Evolutionary conservation across 2,113 vertebrate species (phyloP).

Genomic region (Pyrgilauda ruficollis): DNA sequence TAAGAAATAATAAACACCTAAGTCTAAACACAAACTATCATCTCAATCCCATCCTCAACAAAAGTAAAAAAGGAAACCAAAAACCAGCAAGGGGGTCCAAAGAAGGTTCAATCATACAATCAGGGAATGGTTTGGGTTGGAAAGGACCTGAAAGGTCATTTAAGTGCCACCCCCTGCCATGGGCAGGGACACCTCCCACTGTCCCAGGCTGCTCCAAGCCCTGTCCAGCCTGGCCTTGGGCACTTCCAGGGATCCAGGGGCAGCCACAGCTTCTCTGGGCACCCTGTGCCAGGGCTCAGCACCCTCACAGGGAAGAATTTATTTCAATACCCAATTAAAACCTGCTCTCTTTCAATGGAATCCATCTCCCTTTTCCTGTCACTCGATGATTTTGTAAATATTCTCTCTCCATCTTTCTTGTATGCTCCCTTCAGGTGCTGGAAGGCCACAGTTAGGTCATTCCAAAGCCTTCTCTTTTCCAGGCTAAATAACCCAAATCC

Average conservation of each 20-base stretch:
- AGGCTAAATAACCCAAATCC: neutral
- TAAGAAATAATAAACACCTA: neutral
- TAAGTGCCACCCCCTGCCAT: too few species aligned
- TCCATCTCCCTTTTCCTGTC: neutral
- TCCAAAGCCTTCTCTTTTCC: neutral
- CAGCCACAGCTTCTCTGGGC: neutral
- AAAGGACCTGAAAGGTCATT: neutral
- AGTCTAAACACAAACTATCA: neutral
- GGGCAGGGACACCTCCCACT: neutral
- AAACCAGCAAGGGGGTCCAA: neutral
- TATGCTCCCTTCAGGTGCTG: neutral
- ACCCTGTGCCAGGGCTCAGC: rapidly evolving
- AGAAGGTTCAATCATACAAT: neutral
- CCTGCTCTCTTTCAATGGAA: neutral
- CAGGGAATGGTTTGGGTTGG: neutral
- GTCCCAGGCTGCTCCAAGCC: rapidly evolving
- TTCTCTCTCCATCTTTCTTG: neutral
- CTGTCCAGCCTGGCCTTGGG: rapidly evolving
- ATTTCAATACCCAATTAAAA: neutral
- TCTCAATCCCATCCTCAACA: neutral
- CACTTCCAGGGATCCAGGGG: neutral
- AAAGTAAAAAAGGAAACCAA: neutral
- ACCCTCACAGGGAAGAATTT: neutral
- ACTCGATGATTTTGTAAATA: neutral
- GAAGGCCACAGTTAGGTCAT: neutral